Percentiles rank a stretch among this genome's conserved stretches.
phyloP scores from a whole-genome alignment of 2,888 invertebrate genomes.

The Archips crataeganus region DNA sequence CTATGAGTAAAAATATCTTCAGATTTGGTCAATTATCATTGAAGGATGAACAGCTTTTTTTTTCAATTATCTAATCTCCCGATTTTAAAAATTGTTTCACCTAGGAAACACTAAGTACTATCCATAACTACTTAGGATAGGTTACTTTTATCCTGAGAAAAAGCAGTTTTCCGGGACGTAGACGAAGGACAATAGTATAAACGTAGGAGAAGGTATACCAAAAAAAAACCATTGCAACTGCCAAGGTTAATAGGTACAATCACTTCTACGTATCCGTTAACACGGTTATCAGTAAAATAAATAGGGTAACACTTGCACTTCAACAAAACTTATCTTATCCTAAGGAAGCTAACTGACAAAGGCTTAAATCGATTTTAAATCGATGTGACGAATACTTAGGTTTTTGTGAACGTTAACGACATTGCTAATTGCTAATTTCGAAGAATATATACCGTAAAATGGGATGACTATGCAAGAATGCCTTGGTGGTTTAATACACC shows the following conservation, averaged over 20 bases:
- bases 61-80: no score
- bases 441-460: slow-evolving; percentile 6
- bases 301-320: slow-evolving; percentile 27
- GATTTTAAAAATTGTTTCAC: no score
- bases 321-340: slow-evolving; percentile 38
- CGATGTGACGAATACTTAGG: not conserved
- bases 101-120: no score
- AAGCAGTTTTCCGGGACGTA: no score
- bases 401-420: slow-evolving; percentile 4
- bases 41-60: no score
- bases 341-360: not conserved
- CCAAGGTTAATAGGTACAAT: slow-evolving; percentile 24
- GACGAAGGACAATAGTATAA: no score
- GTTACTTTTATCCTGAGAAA: no score
- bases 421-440: slow-evolving; percentile 4
- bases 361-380: slow-evolving; percentile 19
- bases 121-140: no score
- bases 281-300: slow-evolving; percentile 32
- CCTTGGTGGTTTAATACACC: not conserved
- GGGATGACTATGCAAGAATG: not conserved
- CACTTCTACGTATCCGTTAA: slow-evolving; percentile 8
- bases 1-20: no score
- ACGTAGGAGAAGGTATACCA: not conserved
- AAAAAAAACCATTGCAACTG: not conserved
- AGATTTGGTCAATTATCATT: no score